These are phyloP conservation scores for Setophaga kirtlandii DNA, from an alignment of 2,113 vertebrate genomes.

Conservation along the genomic window DNA sequence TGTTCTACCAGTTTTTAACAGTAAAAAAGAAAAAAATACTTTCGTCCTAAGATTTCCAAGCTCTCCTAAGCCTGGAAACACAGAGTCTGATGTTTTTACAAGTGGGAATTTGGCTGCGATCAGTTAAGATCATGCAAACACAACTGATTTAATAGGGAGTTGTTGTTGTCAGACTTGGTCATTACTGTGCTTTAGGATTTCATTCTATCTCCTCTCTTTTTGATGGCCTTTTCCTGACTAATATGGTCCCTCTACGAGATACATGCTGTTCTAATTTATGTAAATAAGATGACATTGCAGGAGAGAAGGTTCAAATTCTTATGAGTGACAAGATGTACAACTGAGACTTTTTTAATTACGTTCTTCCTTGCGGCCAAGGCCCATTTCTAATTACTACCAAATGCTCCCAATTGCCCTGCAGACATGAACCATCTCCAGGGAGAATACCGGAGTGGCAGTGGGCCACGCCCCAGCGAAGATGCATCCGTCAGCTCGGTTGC, in stretches of 20 bases:
- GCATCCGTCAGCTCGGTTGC: conserved; percentile 76
- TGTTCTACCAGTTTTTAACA: neutral
- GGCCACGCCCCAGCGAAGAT: conserved; percentile 67
- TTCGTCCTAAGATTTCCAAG: neutral
- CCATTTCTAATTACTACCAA: neutral
- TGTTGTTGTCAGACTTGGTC: neutral
- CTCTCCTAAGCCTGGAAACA: neutral
- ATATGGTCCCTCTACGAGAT: neutral
- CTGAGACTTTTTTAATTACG: neutral
- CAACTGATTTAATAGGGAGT: neutral
- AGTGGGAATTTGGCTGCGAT: neutral
- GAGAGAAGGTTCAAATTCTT: neutral
- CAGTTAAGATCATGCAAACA: neutral
- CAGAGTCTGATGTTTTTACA: neutral
- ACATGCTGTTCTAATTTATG: neutral
- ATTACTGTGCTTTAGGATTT: neutral
- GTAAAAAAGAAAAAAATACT: neutral
- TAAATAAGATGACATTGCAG: neutral
- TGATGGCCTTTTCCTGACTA: neutral
- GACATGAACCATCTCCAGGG: conserved; percentile 84
- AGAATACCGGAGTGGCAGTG: conserved; percentile 77
- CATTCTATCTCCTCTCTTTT: neutral
- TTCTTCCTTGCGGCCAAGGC: neutral
- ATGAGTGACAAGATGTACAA: neutral
- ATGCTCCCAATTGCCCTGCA: conserved; percentile 45